Evolutionary conservation across 2,888 invertebrate species (phyloP), one percentile per base, ranked within the genome.

Genomic region (Leptinotarsa peninsularis): DNA sequence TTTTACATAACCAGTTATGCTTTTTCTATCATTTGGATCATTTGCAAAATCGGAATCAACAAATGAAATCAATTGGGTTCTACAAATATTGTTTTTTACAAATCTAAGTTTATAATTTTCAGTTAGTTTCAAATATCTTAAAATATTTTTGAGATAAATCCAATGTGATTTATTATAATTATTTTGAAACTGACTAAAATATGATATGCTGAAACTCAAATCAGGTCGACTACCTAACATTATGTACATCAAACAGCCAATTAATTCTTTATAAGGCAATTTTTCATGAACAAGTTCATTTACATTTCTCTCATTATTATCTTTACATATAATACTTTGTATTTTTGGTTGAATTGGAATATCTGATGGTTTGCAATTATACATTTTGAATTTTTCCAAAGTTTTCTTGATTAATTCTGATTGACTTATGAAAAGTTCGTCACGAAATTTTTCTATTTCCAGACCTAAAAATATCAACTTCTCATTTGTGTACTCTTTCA

Each of bases 191-290:
- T 33, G 33, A 33, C 7, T 33, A 7, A 33, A 33, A 33, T 33
- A 33, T 33, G 33, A 33, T 33, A 33, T 33, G 33, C 33, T 33
- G 33, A 33, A 33, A 33, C 33, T 10, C 33, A 33, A 33, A 71
- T 80, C 79, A 43, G 77, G 78, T 68, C 79, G 76, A 49, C 74
- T 63, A 27, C 70, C 70, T 49, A 50, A 15, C 67, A 80, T 78
- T 17, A 76, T 54, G 54, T 82, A 74, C 80, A 79, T 78, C 52
- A 77, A 43, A 43, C 75, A 72, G 21, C 80, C 78, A n/a, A 79
- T 70, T 5, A 80, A 63, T 67, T 81, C 80, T 17, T 70, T 68
- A 70, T 80, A 81, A 21, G 67, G 49, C 17, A 67, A 43, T 43
- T 67, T 67, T n/a, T 43, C 13, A 67, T 49, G 18, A 21, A n/a